Conservation (phyloP, 2,888 invertebrate species). For the Ennomos erosarius region DNA sequence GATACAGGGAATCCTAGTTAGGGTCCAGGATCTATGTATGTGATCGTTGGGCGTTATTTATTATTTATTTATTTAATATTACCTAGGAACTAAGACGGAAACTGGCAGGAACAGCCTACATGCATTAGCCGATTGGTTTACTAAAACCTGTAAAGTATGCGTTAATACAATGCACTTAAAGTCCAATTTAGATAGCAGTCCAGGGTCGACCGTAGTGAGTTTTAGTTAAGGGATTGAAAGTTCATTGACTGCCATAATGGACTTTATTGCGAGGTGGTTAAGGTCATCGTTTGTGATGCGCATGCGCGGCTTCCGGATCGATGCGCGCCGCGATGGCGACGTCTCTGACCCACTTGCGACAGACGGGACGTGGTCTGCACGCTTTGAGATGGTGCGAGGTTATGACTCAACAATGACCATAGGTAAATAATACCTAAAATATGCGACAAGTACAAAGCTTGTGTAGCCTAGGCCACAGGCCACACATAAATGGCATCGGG, state of each 20-base stretch:
- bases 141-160: not conserved
- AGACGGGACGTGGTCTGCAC: constrained; percentile 27
- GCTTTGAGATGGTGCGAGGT: constrained; percentile 19
- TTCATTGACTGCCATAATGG: constrained; percentile 35
- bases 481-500: too few relatives aligned
- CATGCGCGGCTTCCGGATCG: constrained; percentile 74
- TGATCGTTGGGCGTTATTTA: too few relatives aligned
- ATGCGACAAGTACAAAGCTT: too few relatives aligned
- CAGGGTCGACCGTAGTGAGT: not conserved
- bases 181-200: constrained; percentile 12
- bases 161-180: not conserved
- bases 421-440: too few relatives aligned
- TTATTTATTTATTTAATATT: too few relatives aligned
- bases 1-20: too few relatives aligned
- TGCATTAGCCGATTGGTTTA: not conserved
- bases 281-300: constrained; percentile 48
- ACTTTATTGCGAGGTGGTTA: constrained; percentile 37
- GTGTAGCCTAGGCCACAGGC: too few relatives aligned
- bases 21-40: too few relatives aligned
- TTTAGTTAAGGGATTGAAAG: constrained; percentile 22
- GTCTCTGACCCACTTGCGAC: constrained; percentile 73
- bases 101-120: not conserved
- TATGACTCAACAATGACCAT: constrained; percentile 5
- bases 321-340: constrained; percentile 71
- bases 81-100: not conserved